Evolutionary conservation across 1,140 invertebrate genomes (phyloP), one percentile per base, ranked within the genome.

Genomic region (Macrosteles quadrilineatus): DNA sequence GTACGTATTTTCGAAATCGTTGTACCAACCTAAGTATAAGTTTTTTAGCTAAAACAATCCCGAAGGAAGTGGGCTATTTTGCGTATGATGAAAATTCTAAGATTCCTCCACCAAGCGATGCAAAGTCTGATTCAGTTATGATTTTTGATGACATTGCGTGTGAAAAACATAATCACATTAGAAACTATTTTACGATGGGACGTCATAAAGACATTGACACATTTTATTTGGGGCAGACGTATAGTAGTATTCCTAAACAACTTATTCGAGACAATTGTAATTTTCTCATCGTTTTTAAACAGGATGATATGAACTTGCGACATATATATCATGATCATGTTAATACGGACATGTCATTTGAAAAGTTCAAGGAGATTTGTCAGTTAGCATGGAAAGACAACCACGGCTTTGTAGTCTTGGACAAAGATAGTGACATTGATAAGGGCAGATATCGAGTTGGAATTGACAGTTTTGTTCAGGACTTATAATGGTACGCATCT

Each of bases 321-420:
- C 78, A 80, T 72, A 65, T 79, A 6, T 81, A 81, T 71, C 73
- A 79, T 71, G 78, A 81, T 76, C 76, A 79, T 50, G 69, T 82
- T 79, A 75, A 79, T 71, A 75, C 71, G 3, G 78, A 78, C 70
- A 78, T 79, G 75, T 29, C 57, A 9, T 78, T 71, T 66, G 19
- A 72, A 43, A 25, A 71, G 65, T 77, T 80, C 63, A 72, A 73
- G 68, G 32, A 76, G 0, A 50, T 76, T 21, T 78, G 74, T 67
- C 11, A 3, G 9, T 45, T 70, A 29, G 76, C 76, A 53, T 77
- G 75, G 73, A 75, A 73, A 27, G 2, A 45, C 1, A 29, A 36
- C 27, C 69, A 65, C 40, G 36, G 45, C 21, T 75, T 75, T 69
- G 2, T 75, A 11, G 40, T 69, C 25, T 74, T 74, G 19, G 63